phyloP scores from a whole-genome alignment of 2,113 vertebrate genomes.

The Gambusia holbrooki region DNA sequence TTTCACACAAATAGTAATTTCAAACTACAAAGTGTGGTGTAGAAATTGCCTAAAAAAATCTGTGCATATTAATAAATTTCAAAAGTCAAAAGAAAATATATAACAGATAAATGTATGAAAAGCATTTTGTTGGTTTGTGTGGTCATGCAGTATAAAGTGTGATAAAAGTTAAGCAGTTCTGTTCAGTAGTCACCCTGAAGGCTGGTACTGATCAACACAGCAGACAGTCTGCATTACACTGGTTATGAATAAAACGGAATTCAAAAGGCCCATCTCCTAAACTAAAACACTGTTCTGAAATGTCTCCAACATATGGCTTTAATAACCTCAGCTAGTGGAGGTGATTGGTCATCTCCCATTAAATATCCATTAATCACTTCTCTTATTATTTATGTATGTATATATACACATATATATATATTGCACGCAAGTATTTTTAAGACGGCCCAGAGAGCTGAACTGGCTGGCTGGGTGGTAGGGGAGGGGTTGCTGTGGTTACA shows the following conservation, averaged over 20 bases:
- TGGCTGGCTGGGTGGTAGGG: neutral
- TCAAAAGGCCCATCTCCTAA: slow-evolving; percentile 1
- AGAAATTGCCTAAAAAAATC: neutral
- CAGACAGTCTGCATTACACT: slow-evolving; percentile 2
- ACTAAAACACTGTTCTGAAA: slow-evolving; percentile 54
- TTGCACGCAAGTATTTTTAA: slow-evolving; percentile 68
- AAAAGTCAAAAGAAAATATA: slow-evolving; percentile 27
- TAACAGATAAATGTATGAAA: neutral
- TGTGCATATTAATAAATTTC: slow-evolving; percentile 1
- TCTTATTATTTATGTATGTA: too few species aligned
- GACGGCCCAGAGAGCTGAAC: slow-evolving; percentile 11
- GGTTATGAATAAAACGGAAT: slow-evolving; percentile 22
- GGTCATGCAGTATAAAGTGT: slow-evolving; percentile 35
- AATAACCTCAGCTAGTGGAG: slow-evolving; percentile 15
- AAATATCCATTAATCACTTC: slow-evolving; percentile 21
- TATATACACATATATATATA: slow-evolving; percentile 38
- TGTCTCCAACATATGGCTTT: slow-evolving; percentile 68
- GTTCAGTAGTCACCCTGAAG: neutral
- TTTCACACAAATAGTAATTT: neutral
- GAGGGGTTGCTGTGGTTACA: slow-evolving; percentile 58
- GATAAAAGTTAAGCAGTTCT: slow-evolving; percentile 1
- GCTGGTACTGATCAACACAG: neutral
- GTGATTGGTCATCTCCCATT: slow-evolving; percentile 4
- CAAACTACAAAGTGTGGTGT: slow-evolving; percentile 13
- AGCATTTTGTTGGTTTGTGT: slow-evolving; percentile 17